A percentile compares a stretch with the other conserved stretches of the same genome.
phyloP scores from a whole-genome alignment of 2,888 invertebrate genomes.

The Choristoneura rosaceana region DNA sequence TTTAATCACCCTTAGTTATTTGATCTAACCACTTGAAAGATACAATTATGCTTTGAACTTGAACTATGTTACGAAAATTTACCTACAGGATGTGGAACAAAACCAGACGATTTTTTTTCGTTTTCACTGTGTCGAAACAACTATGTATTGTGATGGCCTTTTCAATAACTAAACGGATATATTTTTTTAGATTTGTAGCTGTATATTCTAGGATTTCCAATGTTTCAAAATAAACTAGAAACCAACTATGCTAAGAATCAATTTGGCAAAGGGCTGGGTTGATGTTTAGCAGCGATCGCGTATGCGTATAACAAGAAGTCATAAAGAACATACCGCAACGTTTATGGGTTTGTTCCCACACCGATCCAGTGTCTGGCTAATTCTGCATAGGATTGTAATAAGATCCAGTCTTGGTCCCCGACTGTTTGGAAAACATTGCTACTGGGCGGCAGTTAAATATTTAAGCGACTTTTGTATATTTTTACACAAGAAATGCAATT shows the following conservation, averaged over 20 bases:
- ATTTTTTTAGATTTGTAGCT: background rate
- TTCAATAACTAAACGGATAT: background rate
- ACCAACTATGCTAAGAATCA: background rate
- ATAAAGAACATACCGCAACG: conserved; percentile 61
- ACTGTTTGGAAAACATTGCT: background rate
- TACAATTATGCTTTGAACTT: conserved; percentile 47
- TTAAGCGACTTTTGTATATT: background rate
- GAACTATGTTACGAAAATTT: conserved; percentile 37
- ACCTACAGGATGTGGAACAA: background rate
- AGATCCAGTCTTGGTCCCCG: conserved; percentile 31
- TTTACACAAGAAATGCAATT: conserved; percentile 1
- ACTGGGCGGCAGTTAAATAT: conserved; percentile 1
- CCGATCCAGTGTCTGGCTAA: conserved; percentile 59
- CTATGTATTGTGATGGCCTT: background rate
- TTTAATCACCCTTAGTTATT: conserved; percentile 68
- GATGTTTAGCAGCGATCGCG: conserved; percentile 47
- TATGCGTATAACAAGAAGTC: conserved; percentile 66
- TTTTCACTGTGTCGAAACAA: background rate
- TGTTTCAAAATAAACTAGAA: conserved; percentile 10
- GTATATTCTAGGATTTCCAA: background rate
- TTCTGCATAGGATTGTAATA: conserved; percentile 56
- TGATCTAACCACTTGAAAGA: conserved; percentile 76
- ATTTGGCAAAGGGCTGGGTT: conserved; percentile 22
- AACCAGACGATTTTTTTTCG: background rate
- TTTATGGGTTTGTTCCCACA: conserved; percentile 70